Base-by-base conservation (phyloP, 2,113 vertebrate species). In the Sceloporus undulatus region DNA sequence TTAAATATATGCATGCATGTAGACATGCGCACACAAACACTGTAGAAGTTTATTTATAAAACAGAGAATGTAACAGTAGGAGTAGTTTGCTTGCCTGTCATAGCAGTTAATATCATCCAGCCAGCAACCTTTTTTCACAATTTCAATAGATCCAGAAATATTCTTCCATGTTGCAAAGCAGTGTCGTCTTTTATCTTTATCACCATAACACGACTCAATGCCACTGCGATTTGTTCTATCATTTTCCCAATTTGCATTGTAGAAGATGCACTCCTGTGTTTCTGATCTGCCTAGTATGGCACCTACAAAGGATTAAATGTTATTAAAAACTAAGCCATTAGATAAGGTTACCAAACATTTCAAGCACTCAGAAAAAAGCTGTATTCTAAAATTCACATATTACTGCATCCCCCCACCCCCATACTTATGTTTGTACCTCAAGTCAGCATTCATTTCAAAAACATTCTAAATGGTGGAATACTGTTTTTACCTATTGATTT, bases 141-240 rank as follows among this genome's bases (percentile, higher is more conserved):
- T 97, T 96, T 99, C 98, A 93, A 99, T 97, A 40, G 96, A 96
- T 71, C 99, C 99, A 13, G 99, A 99, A 93, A 97, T 97, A 90
- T 99, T 99, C 96, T 98, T 99, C 99, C 99, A 99, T 0, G 99
- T 99, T 94, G 99, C 98, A 94, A 99, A 99, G 94, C 99, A 99
- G 96, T 99, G 99, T 71, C 96, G 87, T 6, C 99, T 96, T 95
- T 99, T 99, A 95, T 99, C 98, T 89, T 98, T 98, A 56, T 99
- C 99, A 48, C 98, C 98, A 0, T 97, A 97, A 94, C 99, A 99
- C 1, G 95, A 95, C 88, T 99, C 99, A 84, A 98, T 98, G 80
- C 98, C 99, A 4, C 98, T 99, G 94, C 97, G 98, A 92, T 99
- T 99, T 82, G 98, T 99, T 92, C 97, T 97, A n/a, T 99, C 99